Base-by-base conservation (phyloP, 1,140 invertebrate genomes). In the Coptotermes formosanus region DNA sequence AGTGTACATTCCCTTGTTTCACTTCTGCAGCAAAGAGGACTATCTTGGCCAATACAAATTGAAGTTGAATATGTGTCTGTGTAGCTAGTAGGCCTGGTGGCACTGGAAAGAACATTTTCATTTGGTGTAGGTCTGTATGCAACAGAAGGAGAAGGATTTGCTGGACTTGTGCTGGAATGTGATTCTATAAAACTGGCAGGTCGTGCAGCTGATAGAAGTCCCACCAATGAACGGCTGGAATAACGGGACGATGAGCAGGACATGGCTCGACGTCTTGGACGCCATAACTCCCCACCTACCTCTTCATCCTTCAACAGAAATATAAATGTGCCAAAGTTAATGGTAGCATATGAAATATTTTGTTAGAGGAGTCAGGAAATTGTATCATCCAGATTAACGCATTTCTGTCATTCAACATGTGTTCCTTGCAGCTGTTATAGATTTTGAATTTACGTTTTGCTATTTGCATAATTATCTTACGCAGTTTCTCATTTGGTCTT, bases 271-370 rank as follows among this genome's bases (percentile, higher is more conserved):
- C 89, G 88, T 19, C 90, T 86, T 4, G 89, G 89, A 32, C 88
- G 87, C 19, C 90, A 84, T 38, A 91, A 45, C 87, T 90, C 90
- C 0, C 90, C 90, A 38, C 90, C 90, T 43, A 90, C 88, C 75
- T 91, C 90, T 83, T 90, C 90, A 38, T 90, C 90, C 88, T 90
- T 87, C 4, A 84, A 75, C 8, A n/a, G 38, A n/a, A n/a, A 38
- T 19, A 83, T 11, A 55, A 83, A 83, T 11, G 38, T 45, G 25
- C 23, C 44, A 43, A 25, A 30, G 8, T 83, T 21, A 55, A 55
- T 55, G 19, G 14, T 55, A 19, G 14, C 19, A 55, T 12, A 16
- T 55, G 52, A 21, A 55, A 21, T 55, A 9, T 16, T 55, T 55
- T 55, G 52, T 16, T 55, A 55, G 52, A 55, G 1, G 19, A 16